Evolutionary conservation across 2,888 invertebrate genomes (phyloP), one percentile per base, ranked within the genome.

Genomic region (Eretmocerus hayati): DNA sequence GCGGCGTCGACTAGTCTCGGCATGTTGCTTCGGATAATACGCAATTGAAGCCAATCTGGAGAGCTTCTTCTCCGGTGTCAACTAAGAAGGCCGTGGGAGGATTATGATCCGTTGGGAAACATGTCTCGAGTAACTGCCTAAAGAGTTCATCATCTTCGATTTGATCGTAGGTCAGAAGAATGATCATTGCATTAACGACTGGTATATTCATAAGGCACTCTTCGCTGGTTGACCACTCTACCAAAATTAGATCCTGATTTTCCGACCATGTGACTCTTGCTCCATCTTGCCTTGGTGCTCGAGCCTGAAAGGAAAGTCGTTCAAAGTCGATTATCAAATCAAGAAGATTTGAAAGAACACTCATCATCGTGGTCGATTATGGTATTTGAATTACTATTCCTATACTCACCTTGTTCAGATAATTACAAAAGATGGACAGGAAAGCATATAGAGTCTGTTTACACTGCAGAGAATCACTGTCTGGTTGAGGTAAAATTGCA

Each of bases 41-140:
- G 80, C 35, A 93, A 75, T 60, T 92, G 87, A 62, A 95, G 75
- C 94, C 94, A 95, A 73, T 94, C 94, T 1, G 95, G 30, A 83
- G 73, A 4, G 88, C 85, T 65, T 89, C 88, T 66, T 91, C 90
- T 5, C 83, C 82, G 2, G 90, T 85, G 61, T 87, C 84, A 15
- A 87, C 81, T 30, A 87, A 75, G 62, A 81, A 90, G 0, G 88
- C 89, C 59, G 82, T 81, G 0, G 93, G 92, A 18, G 84, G 81
- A 44, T 83, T 82, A 48, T 77, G 76, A 33, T 83, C 80, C 20
- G 75, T 69, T 0, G 88, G 87, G 66, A 94, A 90, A 93, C 95
- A 96, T 30, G 84, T 82, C 66, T 90, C 87, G 62, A 94, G 75
- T 54, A 88, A 77, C 42, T 76, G 75, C 38, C 75, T 68, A 57